phyloP scores from a whole-genome alignment of 2,113 vertebrate genomes.

The Paracanthobrama guichenoti region DNA sequence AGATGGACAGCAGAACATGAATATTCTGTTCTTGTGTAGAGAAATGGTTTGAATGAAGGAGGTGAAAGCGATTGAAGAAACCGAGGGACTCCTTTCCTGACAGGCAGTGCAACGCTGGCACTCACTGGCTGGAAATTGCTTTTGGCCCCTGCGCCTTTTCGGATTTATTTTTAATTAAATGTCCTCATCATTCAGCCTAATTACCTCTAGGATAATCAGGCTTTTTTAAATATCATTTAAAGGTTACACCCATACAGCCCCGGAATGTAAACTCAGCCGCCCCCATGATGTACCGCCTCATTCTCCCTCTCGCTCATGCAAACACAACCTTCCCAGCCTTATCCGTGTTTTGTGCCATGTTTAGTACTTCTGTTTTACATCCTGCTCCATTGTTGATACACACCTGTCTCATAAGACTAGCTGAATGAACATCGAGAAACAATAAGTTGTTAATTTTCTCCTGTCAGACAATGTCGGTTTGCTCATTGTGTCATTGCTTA shows the following conservation, averaged over 20 bases:
- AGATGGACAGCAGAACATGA: conserved; percentile 34
- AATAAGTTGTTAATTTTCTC: conserved; percentile 59
- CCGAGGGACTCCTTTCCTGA: conserved; percentile 33
- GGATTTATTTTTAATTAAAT: conserved; percentile 75
- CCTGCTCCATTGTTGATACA: conserved; percentile 47
- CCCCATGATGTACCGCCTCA: conserved; percentile 52
- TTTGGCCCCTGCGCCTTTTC: conserved; percentile 60
- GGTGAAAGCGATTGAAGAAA: conserved; percentile 33
- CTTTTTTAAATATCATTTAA: conserved; percentile 75
- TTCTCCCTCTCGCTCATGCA: conserved; percentile 23
- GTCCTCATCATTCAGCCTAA: conserved; percentile 68
- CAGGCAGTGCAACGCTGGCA: conserved; percentile 35
- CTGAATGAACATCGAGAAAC: conserved; percentile 49
- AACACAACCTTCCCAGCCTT: conserved; percentile 39
- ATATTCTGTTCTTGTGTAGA: conserved; percentile 30
- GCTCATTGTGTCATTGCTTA: conserved; percentile 59
- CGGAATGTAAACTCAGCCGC: conserved; percentile 62
- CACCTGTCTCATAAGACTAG: conserved; percentile 48
- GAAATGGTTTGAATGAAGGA: conserved; percentile 21
- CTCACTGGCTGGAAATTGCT: conserved; percentile 61
- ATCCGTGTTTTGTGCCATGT: conserved; percentile 58
- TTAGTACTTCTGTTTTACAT: conserved; percentile 58
- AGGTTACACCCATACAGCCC: conserved; percentile 69
- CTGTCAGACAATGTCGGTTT: conserved; percentile 60
- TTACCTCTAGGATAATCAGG: conserved; percentile 69